Percentiles rank a stretch among this genome's conserved stretches.
These are phyloP conservation scores for Euphydryas editha DNA, from an alignment of 2,888 invertebrate genomes.

Conservation along the genomic window DNA sequence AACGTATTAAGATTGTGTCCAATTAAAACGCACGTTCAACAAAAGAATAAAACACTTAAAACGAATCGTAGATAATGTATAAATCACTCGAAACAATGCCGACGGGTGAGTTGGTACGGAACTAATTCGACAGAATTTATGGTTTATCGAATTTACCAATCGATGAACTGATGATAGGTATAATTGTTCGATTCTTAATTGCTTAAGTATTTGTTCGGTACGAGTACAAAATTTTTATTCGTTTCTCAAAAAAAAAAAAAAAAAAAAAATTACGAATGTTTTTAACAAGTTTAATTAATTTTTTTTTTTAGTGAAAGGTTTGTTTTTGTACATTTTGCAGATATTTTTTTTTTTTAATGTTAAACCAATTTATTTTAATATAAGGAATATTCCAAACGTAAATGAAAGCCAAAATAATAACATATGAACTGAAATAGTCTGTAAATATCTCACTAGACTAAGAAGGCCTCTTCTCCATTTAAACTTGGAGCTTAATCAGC, in stretches of 20 bases:
- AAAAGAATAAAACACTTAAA: slow-evolving; percentile 12
- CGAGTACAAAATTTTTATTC: not conserved
- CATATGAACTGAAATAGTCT: no score
- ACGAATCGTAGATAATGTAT: slow-evolving; percentile 32
- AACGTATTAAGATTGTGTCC: not conserved
- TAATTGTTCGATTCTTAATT: slow-evolving; percentile 30
- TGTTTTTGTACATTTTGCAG: no score
- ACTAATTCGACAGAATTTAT: slow-evolving; percentile 44
- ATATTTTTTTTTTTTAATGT: no score
- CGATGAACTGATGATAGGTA: slow-evolving; percentile 34
- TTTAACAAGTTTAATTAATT: not conserved
- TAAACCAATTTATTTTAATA: no score
- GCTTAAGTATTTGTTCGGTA: slow-evolving; percentile 21
- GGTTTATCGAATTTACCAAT: slow-evolving; percentile 43
- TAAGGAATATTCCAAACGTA: no score
- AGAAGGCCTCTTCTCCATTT: no score
- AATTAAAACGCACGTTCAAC: not conserved
- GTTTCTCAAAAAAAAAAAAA: no score
- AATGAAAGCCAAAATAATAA: no score
- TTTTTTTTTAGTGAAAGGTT: no score
- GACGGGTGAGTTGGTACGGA: slow-evolving; percentile 38
- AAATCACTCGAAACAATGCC: slow-evolving; percentile 36
- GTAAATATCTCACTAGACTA: no score
- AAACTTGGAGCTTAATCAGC: no score
- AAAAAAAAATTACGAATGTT: not conserved